These are phyloP conservation scores for Lissocephala sabroskyi DNA, from an alignment of 2,888 invertebrate species.

Conservation along the genomic window DNA sequence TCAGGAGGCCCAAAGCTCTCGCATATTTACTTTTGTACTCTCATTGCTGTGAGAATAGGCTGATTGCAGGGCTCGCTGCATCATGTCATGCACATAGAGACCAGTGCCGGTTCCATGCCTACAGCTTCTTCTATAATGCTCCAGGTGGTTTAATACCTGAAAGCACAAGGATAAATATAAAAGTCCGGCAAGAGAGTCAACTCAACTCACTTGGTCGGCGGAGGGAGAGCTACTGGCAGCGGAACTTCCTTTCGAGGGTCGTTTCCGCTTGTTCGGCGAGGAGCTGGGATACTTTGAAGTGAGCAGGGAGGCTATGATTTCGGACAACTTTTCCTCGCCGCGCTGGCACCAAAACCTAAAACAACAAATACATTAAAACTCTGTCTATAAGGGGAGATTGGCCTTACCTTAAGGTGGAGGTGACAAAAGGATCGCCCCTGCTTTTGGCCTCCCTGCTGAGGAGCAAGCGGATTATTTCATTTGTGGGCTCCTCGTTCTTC, in stretches of 20 bases:
- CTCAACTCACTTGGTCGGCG: constrained; percentile 82
- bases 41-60: constrained; percentile 92
- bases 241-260: constrained; percentile 82
- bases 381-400: background rate
- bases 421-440: constrained; percentile 87
- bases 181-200: background rate
- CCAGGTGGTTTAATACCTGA: constrained; percentile 91
- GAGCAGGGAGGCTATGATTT: constrained; percentile 84
- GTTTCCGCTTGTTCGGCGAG: constrained; percentile 93
- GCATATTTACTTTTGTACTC: constrained; percentile 85
- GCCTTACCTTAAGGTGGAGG: constrained; percentile 84
- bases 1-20: no score
- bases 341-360: constrained; percentile 90
- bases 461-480: constrained; percentile 87
- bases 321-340: constrained; percentile 89
- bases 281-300: constrained; percentile 89
- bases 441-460: constrained; percentile 83
- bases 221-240: constrained; percentile 81
- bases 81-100: constrained; percentile 89
- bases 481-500: constrained; percentile 91
- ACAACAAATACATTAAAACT: background rate
- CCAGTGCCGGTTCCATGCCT: constrained; percentile 78
- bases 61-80: constrained; percentile 92
- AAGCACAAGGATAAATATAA: no score
- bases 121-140: constrained; percentile 87